These are phyloP conservation scores for Bradypus variegatus DNA, from an alignment of 2,797 vertebrate genomes.

Conservation along the genomic window DNA sequence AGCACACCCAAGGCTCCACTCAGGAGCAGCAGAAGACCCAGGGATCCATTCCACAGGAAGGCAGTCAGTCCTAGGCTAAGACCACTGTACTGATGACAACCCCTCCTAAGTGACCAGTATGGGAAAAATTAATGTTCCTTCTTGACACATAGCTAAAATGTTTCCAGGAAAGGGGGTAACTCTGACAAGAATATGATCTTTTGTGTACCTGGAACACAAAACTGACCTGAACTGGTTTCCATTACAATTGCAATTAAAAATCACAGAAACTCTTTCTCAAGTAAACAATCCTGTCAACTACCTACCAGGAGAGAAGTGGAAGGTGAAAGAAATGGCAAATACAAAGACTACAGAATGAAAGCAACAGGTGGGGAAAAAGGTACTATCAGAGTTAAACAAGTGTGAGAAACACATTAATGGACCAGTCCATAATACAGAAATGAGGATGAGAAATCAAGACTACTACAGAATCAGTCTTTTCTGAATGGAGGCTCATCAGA, in stretches of 20 bases:
- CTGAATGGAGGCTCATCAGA: neutral
- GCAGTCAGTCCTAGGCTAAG: neutral
- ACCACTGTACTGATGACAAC: neutral
- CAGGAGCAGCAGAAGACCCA: neutral
- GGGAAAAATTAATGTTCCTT: neutral
- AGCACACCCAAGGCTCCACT: neutral
- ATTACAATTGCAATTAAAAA: slow-evolving; percentile 58
- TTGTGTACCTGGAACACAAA: neutral
- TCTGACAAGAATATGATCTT: neutral
- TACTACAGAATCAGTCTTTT: neutral
- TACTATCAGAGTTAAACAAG: slow-evolving; percentile 69
- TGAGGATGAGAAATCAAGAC: slow-evolving; percentile 24
- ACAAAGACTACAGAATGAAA: slow-evolving; percentile 77
- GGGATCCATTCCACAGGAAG: neutral
- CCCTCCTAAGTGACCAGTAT: neutral
- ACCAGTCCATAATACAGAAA: slow-evolving; percentile 32
- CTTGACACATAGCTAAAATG: neutral
- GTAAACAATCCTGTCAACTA: slow-evolving; percentile 71
- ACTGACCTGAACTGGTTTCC: slow-evolving; percentile 41
- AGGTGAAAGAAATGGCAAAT: slow-evolving; percentile 79
- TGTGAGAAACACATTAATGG: slow-evolving; percentile 46
- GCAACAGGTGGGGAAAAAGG: slow-evolving; percentile 70
- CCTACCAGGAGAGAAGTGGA: slow-evolving; percentile 77
- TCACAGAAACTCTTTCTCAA: slow-evolving; percentile 53
- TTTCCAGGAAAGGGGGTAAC: neutral